Evolutionary conservation across 30 jellyfish, hydroid and myxozoan genomes (phyloP).

Genomic region (Turritopsis dohrnii): DNA sequence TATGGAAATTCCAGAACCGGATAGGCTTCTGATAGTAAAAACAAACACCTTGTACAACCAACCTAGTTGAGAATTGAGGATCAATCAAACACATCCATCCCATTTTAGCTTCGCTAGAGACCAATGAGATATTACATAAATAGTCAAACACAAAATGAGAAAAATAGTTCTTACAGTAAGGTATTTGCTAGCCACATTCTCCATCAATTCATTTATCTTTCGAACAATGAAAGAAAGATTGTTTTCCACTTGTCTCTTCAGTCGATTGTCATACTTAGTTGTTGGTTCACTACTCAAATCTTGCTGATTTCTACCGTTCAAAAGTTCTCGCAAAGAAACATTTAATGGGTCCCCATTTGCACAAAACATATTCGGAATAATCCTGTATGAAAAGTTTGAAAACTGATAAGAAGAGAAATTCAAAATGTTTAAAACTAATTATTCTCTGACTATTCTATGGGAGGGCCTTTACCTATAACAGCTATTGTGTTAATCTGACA

Average conservation of each 20-base stretch:
- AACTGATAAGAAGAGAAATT: too few species aligned
- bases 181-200: constrained; percentile 44
- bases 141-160: not conserved
- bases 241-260: constrained; percentile 14
- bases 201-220: constrained; percentile 30
- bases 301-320: not conserved
- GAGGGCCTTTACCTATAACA: too few species aligned
- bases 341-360: not conserved
- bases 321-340: not conserved
- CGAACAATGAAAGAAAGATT: constrained; percentile 53
- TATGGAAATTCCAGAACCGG: constrained; percentile 71
- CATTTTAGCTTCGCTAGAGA: not conserved
- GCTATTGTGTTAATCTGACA: too few species aligned
- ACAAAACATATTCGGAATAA: constrained; percentile 9
- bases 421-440: too few species aligned
- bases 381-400: constrained; percentile 9
- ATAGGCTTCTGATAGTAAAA: constrained; percentile 64
- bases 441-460: too few species aligned
- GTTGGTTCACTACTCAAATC: not conserved
- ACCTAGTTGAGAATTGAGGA: not conserved
- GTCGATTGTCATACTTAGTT: constrained; percentile 33
- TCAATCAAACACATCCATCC: not conserved
- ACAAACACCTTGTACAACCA: constrained; percentile 84
- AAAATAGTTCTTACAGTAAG: constrained; percentile 40
- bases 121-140: not conserved